Evolutionary conservation across 2,888 invertebrate species (phyloP).

Genomic region (Scelioninae gen. 1): DNA sequence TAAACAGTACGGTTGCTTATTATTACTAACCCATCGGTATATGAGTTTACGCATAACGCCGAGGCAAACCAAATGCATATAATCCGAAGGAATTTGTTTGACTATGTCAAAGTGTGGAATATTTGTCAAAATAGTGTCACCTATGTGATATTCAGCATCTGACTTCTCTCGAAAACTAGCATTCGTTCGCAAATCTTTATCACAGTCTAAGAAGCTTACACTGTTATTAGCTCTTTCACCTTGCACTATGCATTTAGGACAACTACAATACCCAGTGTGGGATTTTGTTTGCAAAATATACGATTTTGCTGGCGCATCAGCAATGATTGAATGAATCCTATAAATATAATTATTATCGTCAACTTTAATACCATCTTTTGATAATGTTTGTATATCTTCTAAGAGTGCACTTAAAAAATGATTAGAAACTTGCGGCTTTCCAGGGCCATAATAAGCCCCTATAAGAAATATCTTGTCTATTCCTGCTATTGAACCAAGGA

Average conservation of each 20-base stretch:
- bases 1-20: slow-evolving; percentile 7
- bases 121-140: neutral
- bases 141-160: slow-evolving; percentile 7
- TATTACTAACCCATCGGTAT: slow-evolving; percentile 18
- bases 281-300: too few relatives aligned
- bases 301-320: slow-evolving; percentile 44
- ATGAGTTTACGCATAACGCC: slow-evolving; percentile 26
- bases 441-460: slow-evolving; percentile 33
- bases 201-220: slow-evolving; percentile 1
- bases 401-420: neutral
- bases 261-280: slow-evolving; percentile 30
- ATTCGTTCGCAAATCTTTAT: slow-evolving; percentile 10
- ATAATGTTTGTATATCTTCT: slow-evolving; percentile 7
- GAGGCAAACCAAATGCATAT: too few relatives aligned
- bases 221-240: neutral
- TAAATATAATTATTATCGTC: slow-evolving; percentile 1
- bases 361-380: slow-evolving; percentile 15
- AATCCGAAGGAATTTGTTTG: too few relatives aligned
- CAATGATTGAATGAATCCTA: slow-evolving; percentile 4
- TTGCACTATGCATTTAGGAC: slow-evolving; percentile 31
- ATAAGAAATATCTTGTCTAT: neutral
- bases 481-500: slow-evolving; percentile 12
- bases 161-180: neutral
- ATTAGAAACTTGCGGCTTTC: slow-evolving; percentile 5
- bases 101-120: slow-evolving; percentile 22